Evolutionary conservation across 1,140 invertebrate genomes (phyloP).

Genomic region (Mamestra configurata): DNA sequence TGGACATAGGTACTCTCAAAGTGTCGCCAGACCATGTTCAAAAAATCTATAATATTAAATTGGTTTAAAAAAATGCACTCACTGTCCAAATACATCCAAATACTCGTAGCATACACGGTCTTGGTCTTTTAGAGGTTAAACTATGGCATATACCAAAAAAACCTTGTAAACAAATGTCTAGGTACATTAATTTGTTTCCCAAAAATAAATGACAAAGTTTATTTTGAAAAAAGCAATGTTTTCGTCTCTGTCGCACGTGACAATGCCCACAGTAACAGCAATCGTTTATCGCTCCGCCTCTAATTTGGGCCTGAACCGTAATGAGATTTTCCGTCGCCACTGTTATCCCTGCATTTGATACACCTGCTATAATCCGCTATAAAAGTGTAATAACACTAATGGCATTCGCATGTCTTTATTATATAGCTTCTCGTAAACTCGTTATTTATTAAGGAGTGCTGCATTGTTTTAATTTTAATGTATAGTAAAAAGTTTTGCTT

Average conservation of each 20-base stretch:
- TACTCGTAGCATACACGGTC: no score
- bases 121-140: no score
- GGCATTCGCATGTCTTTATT: conserved; percentile 83
- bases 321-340: conserved; percentile 67
- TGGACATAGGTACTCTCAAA: no score
- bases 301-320: conserved; percentile 55
- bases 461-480: conserved; percentile 76
- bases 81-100: no score
- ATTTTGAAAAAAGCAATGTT: background rate
- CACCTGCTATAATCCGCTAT: conserved; percentile 69
- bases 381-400: conserved; percentile 84
- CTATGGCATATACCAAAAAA: no score
- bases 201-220: no score
- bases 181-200: no score
- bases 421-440: conserved; percentile 77
- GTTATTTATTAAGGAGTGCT: conserved; percentile 75
- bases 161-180: no score
- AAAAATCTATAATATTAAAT: no score
- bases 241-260: background rate
- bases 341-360: conserved; percentile 69
- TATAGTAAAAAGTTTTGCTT: conserved; percentile 46
- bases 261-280: background rate
- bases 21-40: no score
- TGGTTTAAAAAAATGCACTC: no score
- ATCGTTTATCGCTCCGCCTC: conserved; percentile 6